These are phyloP conservation scores for Hemichromis elongatus DNA, from an alignment of 2,113 vertebrate species.

Conservation along the genomic window DNA sequence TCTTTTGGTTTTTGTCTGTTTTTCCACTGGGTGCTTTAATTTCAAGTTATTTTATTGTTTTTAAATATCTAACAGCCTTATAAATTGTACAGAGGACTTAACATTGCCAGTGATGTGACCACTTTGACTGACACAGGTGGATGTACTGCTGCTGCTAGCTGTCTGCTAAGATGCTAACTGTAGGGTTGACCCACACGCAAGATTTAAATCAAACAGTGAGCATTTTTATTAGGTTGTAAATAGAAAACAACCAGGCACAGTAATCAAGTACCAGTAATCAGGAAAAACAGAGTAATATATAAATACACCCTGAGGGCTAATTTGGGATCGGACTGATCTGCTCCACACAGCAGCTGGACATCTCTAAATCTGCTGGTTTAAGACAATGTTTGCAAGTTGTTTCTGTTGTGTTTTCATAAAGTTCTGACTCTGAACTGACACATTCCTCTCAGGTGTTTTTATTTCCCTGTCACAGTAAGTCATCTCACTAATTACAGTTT, in stretches of 20 bases:
- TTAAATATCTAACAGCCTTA: background rate
- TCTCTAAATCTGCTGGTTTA: background rate
- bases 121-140: fast-evolving
- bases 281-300: background rate
- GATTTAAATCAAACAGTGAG: fast-evolving
- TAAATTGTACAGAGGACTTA: background rate
- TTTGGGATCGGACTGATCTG: background rate
- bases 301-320: background rate
- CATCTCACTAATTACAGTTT: background rate
- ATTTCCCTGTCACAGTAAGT: background rate
- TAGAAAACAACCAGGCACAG: background rate
- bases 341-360: background rate
- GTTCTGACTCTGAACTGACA: background rate
- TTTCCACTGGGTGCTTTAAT: fast-evolving
- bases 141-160: background rate
- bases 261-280: background rate
- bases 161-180: background rate
- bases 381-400: background rate
- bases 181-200: background rate
- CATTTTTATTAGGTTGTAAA: background rate
- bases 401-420: background rate
- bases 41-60: background rate
- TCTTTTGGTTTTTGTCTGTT: background rate
- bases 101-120: background rate
- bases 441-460: background rate